These are phyloP conservation scores for Iselma pallidipennis DNA, from an alignment of 2,888 invertebrate genomes.

Conservation along the genomic window DNA sequence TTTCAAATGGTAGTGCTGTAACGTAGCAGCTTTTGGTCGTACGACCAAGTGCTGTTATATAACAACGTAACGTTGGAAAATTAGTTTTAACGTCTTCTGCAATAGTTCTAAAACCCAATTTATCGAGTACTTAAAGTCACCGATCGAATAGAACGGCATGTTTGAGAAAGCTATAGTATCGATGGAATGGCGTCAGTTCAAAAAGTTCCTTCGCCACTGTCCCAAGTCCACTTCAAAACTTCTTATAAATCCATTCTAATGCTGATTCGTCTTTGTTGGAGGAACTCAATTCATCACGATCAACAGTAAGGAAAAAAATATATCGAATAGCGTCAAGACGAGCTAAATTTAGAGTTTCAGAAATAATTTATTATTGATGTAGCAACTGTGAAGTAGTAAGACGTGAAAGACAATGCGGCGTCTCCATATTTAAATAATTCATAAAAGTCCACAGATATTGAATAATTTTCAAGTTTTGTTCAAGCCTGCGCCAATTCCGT, in stretches of 20 bases:
- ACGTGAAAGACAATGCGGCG: neutral
- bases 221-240: neutral
- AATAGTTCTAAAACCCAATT: neutral
- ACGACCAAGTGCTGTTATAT: neutral
- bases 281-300: neutral
- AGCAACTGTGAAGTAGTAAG: neutral
- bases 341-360: neutral
- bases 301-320: neutral
- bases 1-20: neutral
- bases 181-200: neutral
- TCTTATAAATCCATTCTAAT: neutral
- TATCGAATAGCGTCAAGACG: too few species aligned
- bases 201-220: neutral
- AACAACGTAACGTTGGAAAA: neutral
- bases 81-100: neutral
- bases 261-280: neutral
- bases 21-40: neutral
- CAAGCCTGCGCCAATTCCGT: conserved; percentile 14
- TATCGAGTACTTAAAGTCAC: conserved; percentile 1
- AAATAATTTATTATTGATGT: neutral
- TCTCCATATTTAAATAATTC: conserved; percentile 23
- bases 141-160: conserved; percentile 1
- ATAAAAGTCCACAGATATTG: conserved; percentile 22
- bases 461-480: conserved; percentile 15
- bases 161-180: neutral